phyloP scores from a whole-genome alignment of 2,113 vertebrate genomes.

The Dolichotis patagonum region DNA sequence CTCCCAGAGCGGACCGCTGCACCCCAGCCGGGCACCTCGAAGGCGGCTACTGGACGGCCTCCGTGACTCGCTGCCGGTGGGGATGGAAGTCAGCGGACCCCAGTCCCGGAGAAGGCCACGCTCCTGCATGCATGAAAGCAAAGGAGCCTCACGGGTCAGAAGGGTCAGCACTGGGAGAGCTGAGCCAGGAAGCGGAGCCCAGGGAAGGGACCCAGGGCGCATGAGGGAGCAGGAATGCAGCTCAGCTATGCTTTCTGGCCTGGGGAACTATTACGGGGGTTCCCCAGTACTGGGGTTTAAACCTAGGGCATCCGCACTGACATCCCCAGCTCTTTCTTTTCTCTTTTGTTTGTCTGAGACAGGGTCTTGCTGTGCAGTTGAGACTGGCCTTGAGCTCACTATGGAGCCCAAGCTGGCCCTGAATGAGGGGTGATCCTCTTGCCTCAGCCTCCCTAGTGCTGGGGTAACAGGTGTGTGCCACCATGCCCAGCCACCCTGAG shows the following conservation, averaged over 20 bases:
- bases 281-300: neutral
- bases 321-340: neutral
- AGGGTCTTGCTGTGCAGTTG: no score
- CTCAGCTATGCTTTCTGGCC: neutral
- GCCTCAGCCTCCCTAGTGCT: no score
- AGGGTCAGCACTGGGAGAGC: neutral
- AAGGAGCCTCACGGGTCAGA: neutral
- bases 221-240: neutral
- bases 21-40: neutral
- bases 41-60: neutral
- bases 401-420: no score
- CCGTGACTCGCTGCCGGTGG: neutral
- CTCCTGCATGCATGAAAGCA: neutral
- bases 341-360: neutral
- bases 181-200: no score
- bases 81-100: neutral
- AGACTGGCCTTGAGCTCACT: no score
- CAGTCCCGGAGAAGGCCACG: neutral
- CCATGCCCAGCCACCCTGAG: no score
- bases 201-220: no score
- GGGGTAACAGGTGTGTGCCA: no score
- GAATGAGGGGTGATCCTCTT: no score
- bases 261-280: neutral
- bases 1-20: neutral
- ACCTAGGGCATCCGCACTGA: neutral